Percentiles rank a stretch among this genome's conserved stretches.
phyloP scores from a whole-genome alignment of 2,113 vertebrate genomes.

The Mola mola region DNA sequence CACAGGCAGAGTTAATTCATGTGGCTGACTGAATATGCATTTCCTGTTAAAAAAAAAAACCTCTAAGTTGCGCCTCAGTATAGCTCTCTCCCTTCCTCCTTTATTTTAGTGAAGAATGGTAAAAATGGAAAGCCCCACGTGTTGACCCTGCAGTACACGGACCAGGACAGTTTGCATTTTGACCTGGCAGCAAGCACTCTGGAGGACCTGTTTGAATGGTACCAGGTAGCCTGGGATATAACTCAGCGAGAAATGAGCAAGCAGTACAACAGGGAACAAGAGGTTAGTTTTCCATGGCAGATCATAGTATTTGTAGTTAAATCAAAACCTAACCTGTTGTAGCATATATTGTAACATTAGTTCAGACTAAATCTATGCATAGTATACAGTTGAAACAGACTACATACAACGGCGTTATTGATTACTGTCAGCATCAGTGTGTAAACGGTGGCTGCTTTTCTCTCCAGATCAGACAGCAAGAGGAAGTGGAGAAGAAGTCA shows the following conservation, averaged over 20 bases:
- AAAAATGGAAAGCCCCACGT: slow-evolving; percentile 89
- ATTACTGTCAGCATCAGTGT: slow-evolving; percentile 14
- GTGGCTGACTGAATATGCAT: too few relatives aligned
- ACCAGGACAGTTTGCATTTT: slow-evolving; percentile 83
- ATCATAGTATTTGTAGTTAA: background rate
- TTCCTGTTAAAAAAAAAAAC: too few relatives aligned
- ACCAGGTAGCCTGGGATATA: slow-evolving; percentile 89
- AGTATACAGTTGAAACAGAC: too few relatives aligned
- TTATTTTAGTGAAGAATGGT: slow-evolving; percentile 68
- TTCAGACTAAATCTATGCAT: too few relatives aligned
- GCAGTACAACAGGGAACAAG: slow-evolving; percentile 57
- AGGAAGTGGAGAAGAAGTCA: slow-evolving; percentile 89
- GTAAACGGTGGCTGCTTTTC: slow-evolving; percentile 30
- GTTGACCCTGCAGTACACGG: slow-evolving; percentile 86
- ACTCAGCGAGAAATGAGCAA: slow-evolving; percentile 83
- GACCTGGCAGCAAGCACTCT: slow-evolving; percentile 89
- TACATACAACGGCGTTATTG: too few relatives aligned
- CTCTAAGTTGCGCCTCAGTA: background rate
- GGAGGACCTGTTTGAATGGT: slow-evolving; percentile 95
- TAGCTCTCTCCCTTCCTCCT: background rate
- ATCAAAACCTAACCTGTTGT: too few relatives aligned
- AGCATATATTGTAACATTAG: too few relatives aligned
- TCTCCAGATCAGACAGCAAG: slow-evolving; percentile 85
- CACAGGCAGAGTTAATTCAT: too few relatives aligned
- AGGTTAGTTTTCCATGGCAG: slow-evolving; percentile 53